These are phyloP conservation scores for Synchiropus splendidus DNA, from an alignment of 2,113 vertebrate genomes.

Conservation along the genomic window DNA sequence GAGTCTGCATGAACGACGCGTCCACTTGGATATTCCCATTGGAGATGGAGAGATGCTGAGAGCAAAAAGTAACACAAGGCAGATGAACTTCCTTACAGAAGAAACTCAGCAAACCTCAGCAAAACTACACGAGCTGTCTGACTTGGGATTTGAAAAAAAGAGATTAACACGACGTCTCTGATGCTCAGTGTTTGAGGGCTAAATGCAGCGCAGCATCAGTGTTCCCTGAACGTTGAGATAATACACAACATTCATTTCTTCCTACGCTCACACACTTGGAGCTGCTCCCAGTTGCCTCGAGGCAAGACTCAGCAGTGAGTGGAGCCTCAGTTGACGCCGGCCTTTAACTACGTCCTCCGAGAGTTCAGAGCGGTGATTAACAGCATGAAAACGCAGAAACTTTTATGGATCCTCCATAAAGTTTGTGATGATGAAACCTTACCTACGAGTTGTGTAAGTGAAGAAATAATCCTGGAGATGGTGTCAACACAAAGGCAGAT, in stretches of 20 bases:
- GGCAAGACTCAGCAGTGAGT: constrained; percentile 3
- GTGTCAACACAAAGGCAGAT: too few relatives aligned
- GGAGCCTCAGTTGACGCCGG: not conserved
- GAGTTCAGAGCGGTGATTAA: not conserved
- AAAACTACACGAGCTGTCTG: constrained; percentile 3
- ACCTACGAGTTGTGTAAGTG: too few relatives aligned
- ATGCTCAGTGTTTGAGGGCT: constrained; percentile 1
- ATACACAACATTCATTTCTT: constrained; percentile 10
- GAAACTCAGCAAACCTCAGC: constrained; percentile 4
- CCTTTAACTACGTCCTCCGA: not conserved
- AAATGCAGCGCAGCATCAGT: constrained; percentile 7
- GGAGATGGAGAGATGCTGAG: constrained; percentile 86
- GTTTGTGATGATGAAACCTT: too few relatives aligned
- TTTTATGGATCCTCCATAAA: too few relatives aligned
- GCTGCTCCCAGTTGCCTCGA: constrained; percentile 4
- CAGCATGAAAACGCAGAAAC: not conserved
- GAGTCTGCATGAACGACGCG: constrained; percentile 94
- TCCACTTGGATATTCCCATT: constrained; percentile 86
- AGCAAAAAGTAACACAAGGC: constrained; percentile 17
- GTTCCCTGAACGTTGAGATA: constrained; percentile 14
- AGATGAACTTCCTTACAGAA: too few relatives aligned
- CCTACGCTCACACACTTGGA: constrained; percentile 10
- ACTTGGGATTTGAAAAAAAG: constrained; percentile 10
- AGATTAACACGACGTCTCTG: constrained; percentile 14
- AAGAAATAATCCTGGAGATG: too few relatives aligned